Percentiles rank a stretch among this genome's conserved stretches.
phyloP scores from a whole-genome alignment of 2,888 invertebrate species.

The Drosophila mulleri region DNA sequence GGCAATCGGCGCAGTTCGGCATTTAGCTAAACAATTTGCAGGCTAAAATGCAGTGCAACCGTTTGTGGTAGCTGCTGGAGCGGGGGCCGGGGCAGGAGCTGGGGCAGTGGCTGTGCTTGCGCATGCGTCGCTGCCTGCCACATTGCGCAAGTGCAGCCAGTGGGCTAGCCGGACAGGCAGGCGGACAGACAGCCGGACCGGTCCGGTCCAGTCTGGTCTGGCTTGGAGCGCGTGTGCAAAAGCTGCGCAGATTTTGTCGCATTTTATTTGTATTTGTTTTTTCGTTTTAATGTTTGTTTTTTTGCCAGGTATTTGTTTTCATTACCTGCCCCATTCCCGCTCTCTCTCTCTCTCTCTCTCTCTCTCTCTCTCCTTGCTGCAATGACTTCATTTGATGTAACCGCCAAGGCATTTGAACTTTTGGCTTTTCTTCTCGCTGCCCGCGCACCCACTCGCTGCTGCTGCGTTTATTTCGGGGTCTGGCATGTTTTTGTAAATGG shows the following conservation, averaged over 20 bases:
- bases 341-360: no score
- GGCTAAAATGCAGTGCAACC: conserved; percentile 66
- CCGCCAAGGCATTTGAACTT: conserved; percentile 73
- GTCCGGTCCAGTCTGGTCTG: conserved; percentile 30
- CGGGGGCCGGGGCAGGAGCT: background rate
- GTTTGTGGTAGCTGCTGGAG: conserved; percentile 37
- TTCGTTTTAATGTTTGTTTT: conserved; percentile 13
- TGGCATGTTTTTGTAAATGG: conserved; percentile 48
- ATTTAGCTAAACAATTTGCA: conserved; percentile 76
- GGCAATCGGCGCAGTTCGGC: conserved; percentile 67
- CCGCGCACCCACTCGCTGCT: conserved; percentile 36
- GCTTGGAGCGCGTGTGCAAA: conserved; percentile 62
- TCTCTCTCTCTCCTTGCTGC: conserved; percentile 5
- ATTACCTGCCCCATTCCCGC: background rate
- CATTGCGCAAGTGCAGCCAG: conserved; percentile 74
- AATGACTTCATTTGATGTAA: conserved; percentile 73
- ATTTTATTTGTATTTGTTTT: conserved; percentile 46
- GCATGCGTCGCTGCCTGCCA: conserved; percentile 62
- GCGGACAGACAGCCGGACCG: conserved; percentile 31
- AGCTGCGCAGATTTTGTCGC: conserved; percentile 74
- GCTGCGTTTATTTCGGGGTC: conserved; percentile 24
- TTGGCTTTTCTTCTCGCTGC: conserved; percentile 55
- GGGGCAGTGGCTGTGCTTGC: conserved; percentile 32
- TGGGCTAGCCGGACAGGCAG: conserved; percentile 39
- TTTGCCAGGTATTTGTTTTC: conserved; percentile 60